Percentiles rank a stretch among this genome's conserved stretches.
These are phyloP conservation scores for Oceanodroma leucorhoa DNA, from an alignment of 2,797 vertebrate genomes.

Conservation along the genomic window DNA sequence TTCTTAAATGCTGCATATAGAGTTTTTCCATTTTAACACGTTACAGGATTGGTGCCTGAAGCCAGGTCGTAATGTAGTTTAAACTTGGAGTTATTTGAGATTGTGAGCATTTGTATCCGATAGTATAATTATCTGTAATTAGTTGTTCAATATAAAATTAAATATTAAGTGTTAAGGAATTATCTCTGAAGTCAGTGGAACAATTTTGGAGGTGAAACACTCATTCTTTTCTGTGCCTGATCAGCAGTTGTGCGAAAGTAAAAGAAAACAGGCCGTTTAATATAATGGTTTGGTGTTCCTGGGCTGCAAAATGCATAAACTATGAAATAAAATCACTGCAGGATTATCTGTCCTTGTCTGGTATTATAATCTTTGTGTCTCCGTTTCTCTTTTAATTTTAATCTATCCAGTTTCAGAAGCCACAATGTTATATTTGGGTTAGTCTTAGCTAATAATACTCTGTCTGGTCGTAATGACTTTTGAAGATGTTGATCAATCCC, in stretches of 20 bases:
- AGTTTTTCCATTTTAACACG: accelerated
- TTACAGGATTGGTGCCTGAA: background rate
- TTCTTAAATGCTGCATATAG: background rate
- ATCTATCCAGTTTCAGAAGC: background rate
- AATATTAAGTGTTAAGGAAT: background rate
- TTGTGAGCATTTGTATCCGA: background rate
- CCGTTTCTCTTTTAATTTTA: background rate
- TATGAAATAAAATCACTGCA: background rate
- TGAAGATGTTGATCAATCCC: background rate
- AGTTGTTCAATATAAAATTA: background rate
- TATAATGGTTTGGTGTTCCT: background rate
- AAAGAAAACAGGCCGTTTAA: background rate
- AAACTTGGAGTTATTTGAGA: background rate
- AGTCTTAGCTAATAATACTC: background rate
- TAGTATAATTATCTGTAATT: background rate
- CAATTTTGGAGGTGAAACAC: background rate
- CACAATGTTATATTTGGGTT: background rate
- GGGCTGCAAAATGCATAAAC: background rate
- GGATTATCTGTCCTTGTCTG: background rate
- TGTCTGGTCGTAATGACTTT: background rate
- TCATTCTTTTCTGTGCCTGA: background rate
- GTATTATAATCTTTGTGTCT: background rate
- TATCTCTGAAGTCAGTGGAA: background rate
- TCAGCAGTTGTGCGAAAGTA: background rate
- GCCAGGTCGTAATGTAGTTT: background rate